Conservation (phyloP, 2,113 vertebrate species). For the cat (Felis catus) region F.catus_Fca126_mat1.0 CM031414.1:111080501-111081000, state of each 20-base stretch:
- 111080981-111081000: slow-evolving; percentile 7
- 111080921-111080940: not conserved
- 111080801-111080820: not conserved
- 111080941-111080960: not conserved
- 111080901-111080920: not conserved
- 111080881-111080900: not conserved
- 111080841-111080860: not conserved
- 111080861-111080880: not conserved
- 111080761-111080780: not conserved
- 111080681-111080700: not conserved
- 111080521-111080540: not conserved
- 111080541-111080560: not conserved
- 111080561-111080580: not conserved
- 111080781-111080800: not conserved
- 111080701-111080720: not conserved
- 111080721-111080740: not conserved
- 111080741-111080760: not conserved
- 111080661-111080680: not conserved
- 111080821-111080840: not conserved
- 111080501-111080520: slow-evolving; percentile 12
- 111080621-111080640: not conserved
- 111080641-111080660: not conserved
- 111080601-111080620: not conserved
- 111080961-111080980: not conserved
- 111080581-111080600: not conserved